phyloP scores from a whole-genome alignment of 2,113 vertebrate genomes.

The Xiphophorus maculatus region DNA sequence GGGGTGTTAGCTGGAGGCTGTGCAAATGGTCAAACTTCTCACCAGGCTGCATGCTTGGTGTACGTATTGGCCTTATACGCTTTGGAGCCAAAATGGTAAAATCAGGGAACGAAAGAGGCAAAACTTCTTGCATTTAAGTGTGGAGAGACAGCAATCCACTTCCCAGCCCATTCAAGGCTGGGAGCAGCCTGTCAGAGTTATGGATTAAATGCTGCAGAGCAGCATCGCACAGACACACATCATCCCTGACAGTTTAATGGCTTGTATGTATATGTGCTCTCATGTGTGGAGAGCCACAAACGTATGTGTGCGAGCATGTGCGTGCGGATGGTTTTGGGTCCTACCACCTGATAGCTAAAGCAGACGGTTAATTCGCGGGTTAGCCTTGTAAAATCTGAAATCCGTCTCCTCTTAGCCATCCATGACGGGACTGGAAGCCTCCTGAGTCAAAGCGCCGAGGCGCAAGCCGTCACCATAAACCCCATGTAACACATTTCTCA shows the following conservation, averaged over 20 bases:
- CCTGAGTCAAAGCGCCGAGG: conserved; percentile 40
- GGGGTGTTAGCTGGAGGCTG: conserved; percentile 19
- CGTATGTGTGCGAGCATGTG: not conserved
- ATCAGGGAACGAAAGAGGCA: not conserved
- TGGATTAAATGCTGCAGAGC: conserved; percentile 59
- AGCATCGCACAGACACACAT: conserved; percentile 17
- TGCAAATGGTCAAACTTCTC: conserved; percentile 41
- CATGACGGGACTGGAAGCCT: conserved; percentile 56
- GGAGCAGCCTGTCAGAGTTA: conserved; percentile 55
- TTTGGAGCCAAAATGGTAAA: conserved; percentile 25
- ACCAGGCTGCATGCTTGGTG: conserved; percentile 26
- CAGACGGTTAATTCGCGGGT: conserved; percentile 31
- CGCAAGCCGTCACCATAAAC: conserved; percentile 65
- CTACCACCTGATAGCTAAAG: conserved; percentile 34
- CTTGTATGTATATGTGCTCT: conserved; percentile 25
- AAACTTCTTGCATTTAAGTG: conserved; percentile 21
- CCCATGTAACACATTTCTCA: conserved; percentile 73
- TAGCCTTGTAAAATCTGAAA: conserved; percentile 52
- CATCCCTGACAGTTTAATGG: conserved; percentile 55
- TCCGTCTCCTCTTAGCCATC: conserved; percentile 42
- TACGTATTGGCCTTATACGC: conserved; percentile 23
- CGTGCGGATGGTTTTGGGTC: conserved; percentile 11
- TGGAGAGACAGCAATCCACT: conserved; percentile 43
- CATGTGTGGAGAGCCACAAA: conserved; percentile 7
- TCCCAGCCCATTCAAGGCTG: conserved; percentile 48